Conservation (phyloP, 1,140 invertebrate genomes). For the Ceratosolen fusciceps region DNA sequence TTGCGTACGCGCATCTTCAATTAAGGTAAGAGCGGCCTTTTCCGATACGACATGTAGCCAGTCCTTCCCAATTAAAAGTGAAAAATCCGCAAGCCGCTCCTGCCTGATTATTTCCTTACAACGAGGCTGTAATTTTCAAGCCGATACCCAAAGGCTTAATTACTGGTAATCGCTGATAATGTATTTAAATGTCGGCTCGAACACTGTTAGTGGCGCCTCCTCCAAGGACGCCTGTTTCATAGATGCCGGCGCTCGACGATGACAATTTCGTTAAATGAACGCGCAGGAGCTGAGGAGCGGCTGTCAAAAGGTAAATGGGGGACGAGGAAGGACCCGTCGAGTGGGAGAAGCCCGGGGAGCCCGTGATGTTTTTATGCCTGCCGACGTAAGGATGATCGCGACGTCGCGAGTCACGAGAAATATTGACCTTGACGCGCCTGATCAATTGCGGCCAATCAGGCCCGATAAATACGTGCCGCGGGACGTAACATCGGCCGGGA, state of each 20-base stretch:
- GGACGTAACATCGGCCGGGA: conserved; percentile 49
- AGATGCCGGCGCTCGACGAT: too few species aligned
- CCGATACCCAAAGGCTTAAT: too few species aligned
- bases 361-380: not conserved
- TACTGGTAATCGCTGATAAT: too few species aligned
- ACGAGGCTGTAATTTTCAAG: too few species aligned
- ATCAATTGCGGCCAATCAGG: conserved; percentile 58
- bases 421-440: conserved; percentile 41
- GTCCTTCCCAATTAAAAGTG: not conserved
- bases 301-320: too few species aligned
- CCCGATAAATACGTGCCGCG: conserved; percentile 51
- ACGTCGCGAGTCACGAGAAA: conserved; percentile 21
- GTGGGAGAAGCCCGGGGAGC: not conserved
- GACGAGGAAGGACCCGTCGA: too few species aligned
- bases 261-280: not conserved
- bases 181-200: too few species aligned
- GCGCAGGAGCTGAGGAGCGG: not conserved
- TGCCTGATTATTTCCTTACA: too few species aligned
- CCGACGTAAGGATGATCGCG: not conserved
- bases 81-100: too few species aligned
- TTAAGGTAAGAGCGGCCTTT: not conserved
- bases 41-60: not conserved
- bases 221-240: too few species aligned
- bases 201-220: too few species aligned
- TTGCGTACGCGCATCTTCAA: not conserved